Conservation (phyloP, 2,888 invertebrate genomes). For the Icerya purchasi region DNA sequence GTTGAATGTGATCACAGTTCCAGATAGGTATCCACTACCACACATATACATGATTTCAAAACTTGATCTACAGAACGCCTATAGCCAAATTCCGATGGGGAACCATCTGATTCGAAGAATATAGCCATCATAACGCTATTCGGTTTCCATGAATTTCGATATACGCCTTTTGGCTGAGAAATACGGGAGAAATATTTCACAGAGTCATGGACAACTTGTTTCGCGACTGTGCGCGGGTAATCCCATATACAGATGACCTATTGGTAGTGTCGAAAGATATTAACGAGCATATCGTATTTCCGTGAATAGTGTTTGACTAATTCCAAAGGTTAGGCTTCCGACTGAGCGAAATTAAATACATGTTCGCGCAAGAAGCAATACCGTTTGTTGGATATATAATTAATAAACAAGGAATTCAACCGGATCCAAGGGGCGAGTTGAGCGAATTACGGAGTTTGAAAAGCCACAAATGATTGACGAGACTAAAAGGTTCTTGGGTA, state of each 20-base stretch:
- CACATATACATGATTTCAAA: conserved; percentile 16
- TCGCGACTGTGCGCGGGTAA: neutral
- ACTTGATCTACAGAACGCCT: conserved; percentile 18
- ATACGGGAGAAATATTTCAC: conserved; percentile 16
- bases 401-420: too few relatives aligned
- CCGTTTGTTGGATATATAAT: too few relatives aligned
- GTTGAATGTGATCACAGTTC: conserved; percentile 22
- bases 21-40: conserved; percentile 23
- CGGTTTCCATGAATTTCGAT: conserved; percentile 16
- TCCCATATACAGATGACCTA: conserved; percentile 8
- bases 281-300: too few relatives aligned
- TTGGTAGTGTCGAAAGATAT: conserved; percentile 2
- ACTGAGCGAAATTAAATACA: too few relatives aligned
- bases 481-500: too few relatives aligned
- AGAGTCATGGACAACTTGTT: conserved; percentile 1
- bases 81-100: conserved; percentile 19
- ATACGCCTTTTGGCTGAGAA: conserved; percentile 17
- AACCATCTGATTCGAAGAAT: conserved; percentile 19
- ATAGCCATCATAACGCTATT: conserved; percentile 21
- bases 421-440: too few relatives aligned
- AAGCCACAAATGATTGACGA: too few relatives aligned
- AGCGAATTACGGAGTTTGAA: too few relatives aligned
- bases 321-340: too few relatives aligned
- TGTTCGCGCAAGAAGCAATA: too few relatives aligned
- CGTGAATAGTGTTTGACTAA: too few relatives aligned